Percentiles rank a stretch among this genome's conserved stretches.
Conservation (phyloP, 2,797 vertebrate species). For the Hypotaenidia philippensis region DNA sequence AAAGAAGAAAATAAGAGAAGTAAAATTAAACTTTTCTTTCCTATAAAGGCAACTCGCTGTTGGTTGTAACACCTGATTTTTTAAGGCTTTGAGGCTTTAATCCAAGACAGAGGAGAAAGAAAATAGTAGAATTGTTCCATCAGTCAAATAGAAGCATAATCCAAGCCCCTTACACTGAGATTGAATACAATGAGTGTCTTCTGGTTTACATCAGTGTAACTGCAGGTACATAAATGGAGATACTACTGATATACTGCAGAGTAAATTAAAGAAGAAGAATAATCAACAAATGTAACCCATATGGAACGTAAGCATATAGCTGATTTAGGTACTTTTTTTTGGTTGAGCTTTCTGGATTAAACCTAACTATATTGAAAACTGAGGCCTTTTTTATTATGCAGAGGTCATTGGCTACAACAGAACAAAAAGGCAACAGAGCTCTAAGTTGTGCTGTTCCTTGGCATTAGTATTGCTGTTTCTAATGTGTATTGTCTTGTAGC, state of each 20-base stretch:
- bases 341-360: background rate
- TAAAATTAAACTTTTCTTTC: background rate
- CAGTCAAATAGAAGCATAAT: background rate
- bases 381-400: background rate
- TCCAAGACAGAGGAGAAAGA: background rate
- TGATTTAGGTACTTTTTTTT: background rate
- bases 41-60: background rate
- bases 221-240: background rate
- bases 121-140: background rate
- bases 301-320: background rate
- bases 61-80: background rate
- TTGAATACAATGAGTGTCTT: background rate
- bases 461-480: background rate
- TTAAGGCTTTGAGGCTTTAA: background rate
- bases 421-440: background rate
- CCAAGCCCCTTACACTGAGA: background rate
- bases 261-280: background rate
- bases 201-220: background rate
- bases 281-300: background rate
- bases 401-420: background rate
- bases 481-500: background rate
- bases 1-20: background rate
- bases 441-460: background rate
- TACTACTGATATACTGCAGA: background rate
- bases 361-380: background rate